Base-by-base conservation (phyloP, 2,888 invertebrate genomes). In the Brenthis hecate region DNA sequence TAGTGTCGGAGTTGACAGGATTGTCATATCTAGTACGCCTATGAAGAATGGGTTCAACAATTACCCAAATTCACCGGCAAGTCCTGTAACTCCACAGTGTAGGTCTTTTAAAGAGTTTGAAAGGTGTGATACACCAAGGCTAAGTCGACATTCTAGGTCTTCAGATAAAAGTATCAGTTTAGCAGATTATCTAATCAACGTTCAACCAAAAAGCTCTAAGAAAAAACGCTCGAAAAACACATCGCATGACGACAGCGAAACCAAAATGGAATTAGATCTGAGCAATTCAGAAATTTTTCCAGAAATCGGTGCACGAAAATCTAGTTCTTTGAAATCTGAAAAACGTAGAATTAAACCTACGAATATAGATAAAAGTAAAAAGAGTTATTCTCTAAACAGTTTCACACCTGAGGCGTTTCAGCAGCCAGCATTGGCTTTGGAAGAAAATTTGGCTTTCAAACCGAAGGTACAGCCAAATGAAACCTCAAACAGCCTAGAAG, bases 331-430 rank as follows among this genome's bases (percentile, higher is more conserved):
- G 16, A 76, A 82, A 13, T 86, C 87, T 0, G 91, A 89, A 32
- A 84, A 84, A 71, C 75, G 85, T 0, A 81, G 94, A 70, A 94
- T 94, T 1, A 94, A 94, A 72, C 94, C 94, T 0, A 94, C 94
- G 0, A 88, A 87, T 43, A 87, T 91, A 48, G 87, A 90, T 61
- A 85, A 81, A 61, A 80, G 75, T 36, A 75, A 87, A 67, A 88
- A 89, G 68, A 88, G 88, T 77, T 73, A 85, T 6, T 89, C 90
- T 0, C 56, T 92, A 1, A 91, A 84, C 36, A 91, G 84, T 78
- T 91, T 91, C 65, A 87, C 80, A 28, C 76, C 84, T 0, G 91
- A 92, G 58, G 81, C 80, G 6, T 89, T 92, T 63, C 85, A 87
- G 61, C 88, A 87, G 47, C 82, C 83, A 0, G 86, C 89, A 0